A percentile compares a stretch with the other conserved stretches of the same genome.
phyloP scores from a whole-genome alignment of 92 coral and sea anemone species.

The Epizoanthus fatuus region DNA sequence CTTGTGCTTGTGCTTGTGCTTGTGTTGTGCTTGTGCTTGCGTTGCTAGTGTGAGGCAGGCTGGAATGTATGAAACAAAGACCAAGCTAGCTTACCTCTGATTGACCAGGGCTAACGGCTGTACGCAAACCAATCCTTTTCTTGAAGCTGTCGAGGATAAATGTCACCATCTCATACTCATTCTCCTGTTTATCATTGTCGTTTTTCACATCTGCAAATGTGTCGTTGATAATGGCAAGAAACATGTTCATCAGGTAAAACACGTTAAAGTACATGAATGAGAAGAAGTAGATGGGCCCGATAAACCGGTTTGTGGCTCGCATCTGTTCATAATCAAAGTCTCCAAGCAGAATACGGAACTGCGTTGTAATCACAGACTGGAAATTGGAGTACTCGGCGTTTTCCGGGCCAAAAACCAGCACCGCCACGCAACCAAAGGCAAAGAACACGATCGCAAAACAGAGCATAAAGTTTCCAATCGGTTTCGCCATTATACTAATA shows the following conservation, averaged over 20 bases:
- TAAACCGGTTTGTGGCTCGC: conserved; percentile 57
- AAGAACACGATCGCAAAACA: conserved; percentile 76
- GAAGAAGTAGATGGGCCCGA: conserved; percentile 91
- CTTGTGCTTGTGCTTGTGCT: too few relatives aligned
- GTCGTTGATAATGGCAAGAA: conserved; percentile 96
- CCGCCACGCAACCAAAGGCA: conserved; percentile 79
- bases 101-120: not conserved
- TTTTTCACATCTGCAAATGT: conserved; percentile 82
- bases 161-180: conserved; percentile 92
- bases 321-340: conserved; percentile 86
- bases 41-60: not conserved
- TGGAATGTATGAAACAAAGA: not conserved
- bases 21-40: not conserved
- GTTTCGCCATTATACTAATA: conserved; percentile 80
- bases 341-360: conserved; percentile 83
- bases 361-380: conserved; percentile 74
- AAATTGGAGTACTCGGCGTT: conserved; percentile 67
- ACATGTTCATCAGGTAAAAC: conserved; percentile 92
- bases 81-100: not conserved
- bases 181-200: conserved; percentile 66
- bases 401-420: conserved; percentile 69
- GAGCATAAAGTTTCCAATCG: conserved; percentile 75
- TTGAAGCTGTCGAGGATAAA: conserved; percentile 75
- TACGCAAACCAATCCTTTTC: conserved; percentile 62
- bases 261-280: conserved; percentile 89